Base-by-base conservation (phyloP, 2,888 invertebrate genomes). In the Drosophila neotestacea region DNA sequence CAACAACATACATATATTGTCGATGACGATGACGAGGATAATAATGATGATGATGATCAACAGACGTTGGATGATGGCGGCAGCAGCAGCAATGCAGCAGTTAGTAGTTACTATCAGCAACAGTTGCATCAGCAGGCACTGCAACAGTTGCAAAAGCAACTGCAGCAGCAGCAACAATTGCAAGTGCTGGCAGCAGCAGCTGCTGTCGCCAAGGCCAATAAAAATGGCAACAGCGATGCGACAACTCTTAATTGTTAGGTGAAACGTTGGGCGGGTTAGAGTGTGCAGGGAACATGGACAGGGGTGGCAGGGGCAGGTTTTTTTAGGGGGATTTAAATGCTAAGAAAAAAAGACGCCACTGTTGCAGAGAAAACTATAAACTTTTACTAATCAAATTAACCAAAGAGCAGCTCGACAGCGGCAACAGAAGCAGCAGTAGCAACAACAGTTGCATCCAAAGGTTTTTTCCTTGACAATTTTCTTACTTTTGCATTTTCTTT, bases 91-190 rank as follows among this genome's bases (percentile, higher is more conserved):
- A 38, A 41, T 51, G 47, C 62, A 48, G 11, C 60, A 64, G 47
- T 64, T 27, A 65, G 70, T 10, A 79, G 61, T 63, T 88, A 73
- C 54, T 90, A 88, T 76, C 90, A 85, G 47, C 91, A 88, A 41
- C 85, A 85, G 65, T 64, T 85, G 62, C 83, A 85, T 64, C 90
- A 89, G 47, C 91, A 91, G 64, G 85, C 90, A 0, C 42, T 90
- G 69, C 89, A 90, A 13, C 89, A 90, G 38, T 70, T 90, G 73
- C 88, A 88, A 39, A 78, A 86, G 59, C 89, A 88, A 42, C 70
- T 83, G 59, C 79, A 86, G 28, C 87, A 88, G 47, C 88, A 89
- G 46, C 85, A 86, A 58, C 85, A 88, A 28, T 63, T 83, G 47
- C 79, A 81, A 38, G 69, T 73, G 4, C 28, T 85, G 41, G 76